These are phyloP conservation scores for Antechinus flavipes DNA, from an alignment of 2,113 vertebrate genomes.

Conservation along the genomic window DNA sequence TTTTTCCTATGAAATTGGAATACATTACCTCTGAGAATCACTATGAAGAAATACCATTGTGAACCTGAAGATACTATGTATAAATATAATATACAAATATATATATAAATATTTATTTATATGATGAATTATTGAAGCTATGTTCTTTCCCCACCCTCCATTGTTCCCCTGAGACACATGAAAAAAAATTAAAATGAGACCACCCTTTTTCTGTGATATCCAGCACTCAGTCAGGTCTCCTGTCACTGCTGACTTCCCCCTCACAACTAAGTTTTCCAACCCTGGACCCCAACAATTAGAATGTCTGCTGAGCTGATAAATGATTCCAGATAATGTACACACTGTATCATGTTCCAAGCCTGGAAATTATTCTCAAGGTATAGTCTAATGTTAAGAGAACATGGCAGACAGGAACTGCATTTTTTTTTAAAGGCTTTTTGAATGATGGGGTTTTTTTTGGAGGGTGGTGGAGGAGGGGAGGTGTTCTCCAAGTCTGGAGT, in stretches of 20 bases:
- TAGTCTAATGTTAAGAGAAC: constrained; percentile 34
- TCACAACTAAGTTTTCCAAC: background rate
- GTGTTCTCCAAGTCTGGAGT: background rate
- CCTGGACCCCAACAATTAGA: background rate
- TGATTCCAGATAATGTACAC: constrained; percentile 1
- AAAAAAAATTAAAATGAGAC: background rate
- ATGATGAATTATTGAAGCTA: background rate
- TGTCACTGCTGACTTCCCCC: background rate
- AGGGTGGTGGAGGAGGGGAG: background rate
- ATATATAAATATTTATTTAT: background rate
- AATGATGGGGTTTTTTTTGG: background rate
- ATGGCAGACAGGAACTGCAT: background rate
- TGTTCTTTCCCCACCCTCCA: background rate
- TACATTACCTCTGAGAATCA: background rate
- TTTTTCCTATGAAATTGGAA: background rate
- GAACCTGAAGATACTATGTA: background rate
- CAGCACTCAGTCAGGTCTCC: background rate
- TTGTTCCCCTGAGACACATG: background rate
- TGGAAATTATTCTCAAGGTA: constrained; percentile 20
- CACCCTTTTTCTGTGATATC: background rate
- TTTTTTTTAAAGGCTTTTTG: background rate
- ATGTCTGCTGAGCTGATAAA: constrained; percentile 6
- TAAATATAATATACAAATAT: background rate
- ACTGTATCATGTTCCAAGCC: background rate
- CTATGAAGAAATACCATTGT: background rate